Base-by-base conservation (phyloP, 2,888 invertebrate genomes). In the Neoascia interrupta region DNA sequence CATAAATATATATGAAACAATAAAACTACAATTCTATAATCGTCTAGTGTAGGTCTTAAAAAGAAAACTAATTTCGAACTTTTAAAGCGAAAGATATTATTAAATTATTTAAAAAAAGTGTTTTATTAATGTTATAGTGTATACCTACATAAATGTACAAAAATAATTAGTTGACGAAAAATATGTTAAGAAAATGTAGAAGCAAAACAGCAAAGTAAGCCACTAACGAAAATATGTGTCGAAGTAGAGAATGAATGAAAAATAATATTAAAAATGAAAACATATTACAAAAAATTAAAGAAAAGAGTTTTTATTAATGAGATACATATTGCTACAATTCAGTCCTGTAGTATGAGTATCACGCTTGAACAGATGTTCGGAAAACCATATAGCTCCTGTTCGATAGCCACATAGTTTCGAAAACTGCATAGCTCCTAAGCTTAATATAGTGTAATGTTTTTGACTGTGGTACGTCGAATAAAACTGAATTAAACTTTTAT, bases 101-200 rank as follows among this genome's bases (percentile, higher is more conserved):
- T 51, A 51, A 58, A 19, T 64, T 31, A 2, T 31, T 8, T 31
- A 31, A 31, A 31, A 6, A 26, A 26, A n/a, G n/a, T n/a, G n/a
- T n/a, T 26, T 4, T n/a, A 31, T 31, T 60, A 76, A 58, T 54
- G 68, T 61, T 73, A n/a, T n/a, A n/a, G n/a, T n/a, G n/a, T n/a
- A n/a, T n/a, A n/a, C n/a, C n/a, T n/a, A n/a, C n/a, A n/a, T n/a
- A 47, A 72, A 75, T 75, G 75, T 75, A 75, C 70, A 70, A 70
- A 75, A 23, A n/a, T n/a, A n/a, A n/a, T n/a, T n/a, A n/a, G n/a
- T n/a, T n/a, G n/a, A n/a, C n/a, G 36, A 45, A 18, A 43, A 28
- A 15, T 21, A 21, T 0, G n/a, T 2, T 16, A 15, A 45, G 2
- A 15, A 54, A 53, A 56, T 54, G 70, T 54, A 56, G 39, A n/a